These are phyloP conservation scores for Scatophagus argus DNA, from an alignment of 2,113 vertebrate genomes.

Conservation along the genomic window DNA sequence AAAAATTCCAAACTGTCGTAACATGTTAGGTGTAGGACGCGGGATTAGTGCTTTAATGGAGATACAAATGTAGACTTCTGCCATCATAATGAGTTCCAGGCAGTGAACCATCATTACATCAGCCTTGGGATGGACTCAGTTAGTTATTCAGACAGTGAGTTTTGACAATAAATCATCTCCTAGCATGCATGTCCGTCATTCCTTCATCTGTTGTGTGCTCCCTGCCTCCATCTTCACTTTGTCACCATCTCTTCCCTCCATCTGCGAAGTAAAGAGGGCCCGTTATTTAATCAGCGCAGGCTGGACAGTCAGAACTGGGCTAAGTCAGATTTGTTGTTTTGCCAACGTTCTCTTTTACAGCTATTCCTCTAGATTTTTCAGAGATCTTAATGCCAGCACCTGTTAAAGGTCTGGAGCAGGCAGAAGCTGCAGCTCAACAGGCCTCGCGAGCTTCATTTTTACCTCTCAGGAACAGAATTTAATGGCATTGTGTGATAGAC, in stretches of 20 bases:
- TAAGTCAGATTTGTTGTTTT: conserved; percentile 30
- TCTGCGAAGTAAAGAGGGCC: conserved; percentile 48
- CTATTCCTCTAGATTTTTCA: conserved; percentile 1
- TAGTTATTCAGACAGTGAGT: conserved; percentile 53
- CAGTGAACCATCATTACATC: conserved; percentile 57
- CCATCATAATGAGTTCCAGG: conserved; percentile 58
- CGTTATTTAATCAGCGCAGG: conserved; percentile 46
- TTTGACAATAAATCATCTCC: conserved; percentile 61
- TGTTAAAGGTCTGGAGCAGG: neutral
- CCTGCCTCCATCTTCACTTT: conserved; percentile 54
- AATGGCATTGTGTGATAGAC: neutral
- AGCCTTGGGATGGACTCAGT: conserved; percentile 41
- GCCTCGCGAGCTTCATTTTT: neutral
- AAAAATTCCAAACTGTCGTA: conserved; percentile 70
- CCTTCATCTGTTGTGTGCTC: conserved; percentile 68
- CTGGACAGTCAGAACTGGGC: conserved; percentile 36
- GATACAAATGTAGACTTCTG: conserved; percentile 61
- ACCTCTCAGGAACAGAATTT: conserved; percentile 1
- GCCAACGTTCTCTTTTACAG: neutral
- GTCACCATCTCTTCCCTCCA: conserved; percentile 64
- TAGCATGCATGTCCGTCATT: conserved; percentile 53
- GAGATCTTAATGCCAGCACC: neutral
- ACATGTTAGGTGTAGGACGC: conserved; percentile 66
- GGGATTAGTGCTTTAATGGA: conserved; percentile 67
- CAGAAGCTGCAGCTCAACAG: neutral